Base-by-base conservation (phyloP, 92 coral and sea anemone species). In the Porites lobata region DNA sequence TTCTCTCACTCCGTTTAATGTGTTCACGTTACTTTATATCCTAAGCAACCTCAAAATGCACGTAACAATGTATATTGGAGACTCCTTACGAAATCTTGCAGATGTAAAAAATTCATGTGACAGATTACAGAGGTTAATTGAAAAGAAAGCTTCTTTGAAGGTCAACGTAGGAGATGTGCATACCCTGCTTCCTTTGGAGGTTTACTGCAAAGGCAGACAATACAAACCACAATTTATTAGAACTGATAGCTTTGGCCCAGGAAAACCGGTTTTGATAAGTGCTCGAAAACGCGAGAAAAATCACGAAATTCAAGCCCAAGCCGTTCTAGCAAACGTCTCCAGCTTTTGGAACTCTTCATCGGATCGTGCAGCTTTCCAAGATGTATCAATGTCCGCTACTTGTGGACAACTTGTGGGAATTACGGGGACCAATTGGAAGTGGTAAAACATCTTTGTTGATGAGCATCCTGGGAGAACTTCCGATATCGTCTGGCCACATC, bases 391-490 rank as follows among this genome's bases (percentile, higher is more conserved):
- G 77, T 24, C n/a, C 51, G 50, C 51, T 18, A 32, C 84, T 32
- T 11, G 74, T 15, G 78, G 90, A 1, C 76, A 86, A 20, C 84
- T 86, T 51, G 56, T 86, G 0, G 77, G 75, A 15, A 53, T 86
- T 7, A 68, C 89, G 22, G 90, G 90, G 85, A 14, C 77, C 84
- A 1, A 78, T 86, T 19, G 85, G 90, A 57, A 65, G 90, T 61
- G 90, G 90, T 22, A 81, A 96, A 95, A 87, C 99, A 7, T 95
- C 99, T 1, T 79, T 96, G 51, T 67, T 96, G 74, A 96, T 96
- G 99, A 80, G 93, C 51, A 58, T 96, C 4, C 89, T 96, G 38
- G 96, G 98, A 1, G 99, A 96, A 82, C 94, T 95, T 38, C 96
- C 99, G 10, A 81, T 92, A 22, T 73, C 76, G 50, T 89, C 92